Evolutionary conservation across 2,888 invertebrate species (phyloP).

Genomic region (Torymus auratus): DNA sequence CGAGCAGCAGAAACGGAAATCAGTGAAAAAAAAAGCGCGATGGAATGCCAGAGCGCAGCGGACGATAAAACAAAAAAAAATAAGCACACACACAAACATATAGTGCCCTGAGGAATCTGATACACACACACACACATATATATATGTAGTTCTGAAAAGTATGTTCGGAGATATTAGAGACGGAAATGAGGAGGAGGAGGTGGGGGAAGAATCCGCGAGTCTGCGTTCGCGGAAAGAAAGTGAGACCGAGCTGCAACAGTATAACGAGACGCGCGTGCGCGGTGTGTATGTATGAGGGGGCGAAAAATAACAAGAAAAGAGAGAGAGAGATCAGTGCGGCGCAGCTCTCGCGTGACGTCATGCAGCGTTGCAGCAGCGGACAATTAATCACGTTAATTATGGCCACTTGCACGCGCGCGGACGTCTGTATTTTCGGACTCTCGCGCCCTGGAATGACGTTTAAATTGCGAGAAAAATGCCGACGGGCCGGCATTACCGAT

Average conservation of each 20-base stretch:
- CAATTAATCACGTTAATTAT: constrained; percentile 50
- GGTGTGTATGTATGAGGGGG: neutral
- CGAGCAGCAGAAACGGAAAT: constrained; percentile 42
- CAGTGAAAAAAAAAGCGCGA: constrained; percentile 24
- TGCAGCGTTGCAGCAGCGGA: too few species aligned
- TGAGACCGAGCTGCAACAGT: constrained; percentile 3
- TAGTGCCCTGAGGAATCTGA: constrained; percentile 1
- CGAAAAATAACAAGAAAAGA: neutral
- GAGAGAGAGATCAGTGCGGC: neutral
- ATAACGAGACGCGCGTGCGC: constrained; percentile 39
- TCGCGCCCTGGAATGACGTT: neutral
- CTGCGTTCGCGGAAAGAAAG: neutral
- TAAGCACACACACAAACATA: neutral
- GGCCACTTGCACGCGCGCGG: constrained; percentile 15
- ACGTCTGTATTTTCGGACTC: neutral
- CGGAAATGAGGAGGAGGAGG: constrained; percentile 6
- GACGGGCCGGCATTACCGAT: too few species aligned
- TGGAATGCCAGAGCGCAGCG: neutral
- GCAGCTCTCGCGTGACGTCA: neutral
- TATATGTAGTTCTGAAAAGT: neutral
- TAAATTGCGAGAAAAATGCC: neutral
- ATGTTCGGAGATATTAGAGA: constrained; percentile 5
- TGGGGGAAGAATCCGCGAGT: too few species aligned
- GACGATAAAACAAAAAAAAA: neutral
- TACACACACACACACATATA: neutral